These are phyloP conservation scores for Chelmon rostratus DNA, from an alignment of 2,797 vertebrate genomes.

Conservation along the genomic window DNA sequence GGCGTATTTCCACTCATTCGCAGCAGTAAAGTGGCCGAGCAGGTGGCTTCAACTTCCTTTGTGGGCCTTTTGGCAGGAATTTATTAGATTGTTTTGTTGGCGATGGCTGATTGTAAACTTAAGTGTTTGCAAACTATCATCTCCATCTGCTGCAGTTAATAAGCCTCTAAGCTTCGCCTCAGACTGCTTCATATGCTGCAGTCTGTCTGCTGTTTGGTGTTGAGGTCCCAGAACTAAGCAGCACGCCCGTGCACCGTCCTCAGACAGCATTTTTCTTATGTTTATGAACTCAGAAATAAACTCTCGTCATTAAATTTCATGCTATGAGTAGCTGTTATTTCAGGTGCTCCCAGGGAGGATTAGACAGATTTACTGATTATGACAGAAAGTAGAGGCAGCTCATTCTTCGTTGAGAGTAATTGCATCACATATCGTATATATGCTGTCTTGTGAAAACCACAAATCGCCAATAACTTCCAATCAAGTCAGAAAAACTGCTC, in stretches of 20 bases:
- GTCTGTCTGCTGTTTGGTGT: not conserved
- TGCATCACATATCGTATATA: too few species aligned
- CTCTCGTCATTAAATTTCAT: not conserved
- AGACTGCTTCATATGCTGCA: slow-evolving; percentile 29
- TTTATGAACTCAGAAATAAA: not conserved
- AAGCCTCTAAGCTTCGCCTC: slow-evolving; percentile 3
- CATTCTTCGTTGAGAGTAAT: not conserved
- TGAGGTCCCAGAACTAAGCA: not conserved
- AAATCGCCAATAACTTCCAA: too few species aligned
- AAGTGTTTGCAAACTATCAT: slow-evolving; percentile 52
- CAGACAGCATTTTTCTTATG: not conserved
- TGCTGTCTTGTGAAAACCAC: too few species aligned
- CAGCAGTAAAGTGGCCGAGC: slow-evolving; percentile 46
- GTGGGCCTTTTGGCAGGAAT: slow-evolving; percentile 54
- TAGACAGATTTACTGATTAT: not conserved
- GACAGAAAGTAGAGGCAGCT: not conserved
- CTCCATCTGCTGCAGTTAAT: slow-evolving; percentile 46
- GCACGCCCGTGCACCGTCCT: not conserved
- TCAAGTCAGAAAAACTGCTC: not conserved
- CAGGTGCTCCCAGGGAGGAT: not conserved
- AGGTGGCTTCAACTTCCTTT: slow-evolving; percentile 62
- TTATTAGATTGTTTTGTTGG: slow-evolving; percentile 49
- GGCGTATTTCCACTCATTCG: slow-evolving; percentile 23
- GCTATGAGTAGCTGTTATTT: not conserved
- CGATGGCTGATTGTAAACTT: slow-evolving; percentile 20